These are phyloP conservation scores for Drosophila tristis DNA, from an alignment of 1,140 invertebrate genomes.

Conservation along the genomic window DNA sequence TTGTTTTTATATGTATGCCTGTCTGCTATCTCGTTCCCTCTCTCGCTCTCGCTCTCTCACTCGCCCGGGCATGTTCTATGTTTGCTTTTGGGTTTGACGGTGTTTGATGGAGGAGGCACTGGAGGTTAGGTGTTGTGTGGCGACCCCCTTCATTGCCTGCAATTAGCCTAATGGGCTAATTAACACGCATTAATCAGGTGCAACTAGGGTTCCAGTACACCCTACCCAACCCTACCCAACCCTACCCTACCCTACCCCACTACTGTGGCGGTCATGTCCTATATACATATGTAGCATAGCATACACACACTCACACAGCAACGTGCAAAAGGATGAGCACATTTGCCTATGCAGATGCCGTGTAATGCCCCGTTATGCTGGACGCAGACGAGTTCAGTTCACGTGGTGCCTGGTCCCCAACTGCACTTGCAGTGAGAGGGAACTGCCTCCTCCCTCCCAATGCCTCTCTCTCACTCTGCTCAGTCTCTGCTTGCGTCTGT, in stretches of 20 bases:
- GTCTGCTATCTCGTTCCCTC: constrained; percentile 18
- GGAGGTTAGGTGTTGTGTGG: too few relatives aligned
- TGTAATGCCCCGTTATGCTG: constrained; percentile 24
- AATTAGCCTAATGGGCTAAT: constrained; percentile 54
- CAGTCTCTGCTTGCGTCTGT: constrained; percentile 35
- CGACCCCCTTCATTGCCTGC: constrained; percentile 13
- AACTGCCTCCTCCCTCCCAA: not conserved
- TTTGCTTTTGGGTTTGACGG: not conserved
- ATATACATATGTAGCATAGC: too few relatives aligned
- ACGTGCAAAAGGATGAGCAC: not conserved
- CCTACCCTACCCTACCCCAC: not conserved
- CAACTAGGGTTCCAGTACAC: not conserved
- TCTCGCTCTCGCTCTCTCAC: constrained; percentile 1
- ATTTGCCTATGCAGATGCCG: constrained; percentile 26
- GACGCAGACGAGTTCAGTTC: constrained; percentile 17
- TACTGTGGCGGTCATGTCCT: not conserved
- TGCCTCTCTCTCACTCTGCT: not conserved
- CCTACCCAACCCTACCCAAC: not conserved
- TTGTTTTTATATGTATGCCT: constrained; percentile 39
- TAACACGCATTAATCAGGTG: constrained; percentile 52
- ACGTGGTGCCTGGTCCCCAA: not conserved
- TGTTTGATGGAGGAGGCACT: too few relatives aligned
- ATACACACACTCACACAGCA: too few relatives aligned
- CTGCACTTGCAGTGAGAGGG: constrained; percentile 1
- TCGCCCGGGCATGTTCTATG: constrained; percentile 6